phyloP scores from a whole-genome alignment of 2,113 vertebrate genomes.

The Axis porcinus region DNA sequence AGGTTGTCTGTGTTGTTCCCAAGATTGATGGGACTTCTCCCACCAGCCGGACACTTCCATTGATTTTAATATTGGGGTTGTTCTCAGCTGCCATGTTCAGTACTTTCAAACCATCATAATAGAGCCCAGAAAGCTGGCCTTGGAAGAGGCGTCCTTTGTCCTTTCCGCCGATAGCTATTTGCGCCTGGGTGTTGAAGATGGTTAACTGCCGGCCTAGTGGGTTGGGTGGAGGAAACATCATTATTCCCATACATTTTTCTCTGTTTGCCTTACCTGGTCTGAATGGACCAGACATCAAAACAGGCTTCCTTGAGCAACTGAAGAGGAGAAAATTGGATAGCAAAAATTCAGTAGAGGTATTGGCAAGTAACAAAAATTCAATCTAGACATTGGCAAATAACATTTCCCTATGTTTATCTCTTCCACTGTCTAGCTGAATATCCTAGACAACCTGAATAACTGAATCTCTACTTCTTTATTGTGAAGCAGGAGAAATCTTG shows the following conservation, averaged over 20 bases:
- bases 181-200: conserved; percentile 99
- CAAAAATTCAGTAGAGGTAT: conserved; percentile 32
- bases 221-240: conserved; percentile 79
- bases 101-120: conserved; percentile 98
- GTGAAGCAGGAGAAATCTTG: conserved; percentile 24
- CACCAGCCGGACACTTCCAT: conserved; percentile 95
- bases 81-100: conserved; percentile 98
- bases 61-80: conserved; percentile 94
- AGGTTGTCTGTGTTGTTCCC: conserved; percentile 92
- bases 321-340: conserved; percentile 26
- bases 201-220: conserved; percentile 95
- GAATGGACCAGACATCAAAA: conserved; percentile 58
- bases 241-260: conserved; percentile 79
- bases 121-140: conserved; percentile 97
- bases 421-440: conserved; percentile 53
- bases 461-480: neutral
- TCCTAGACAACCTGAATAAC: neutral
- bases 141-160: conserved; percentile 96
- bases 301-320: conserved; percentile 67
- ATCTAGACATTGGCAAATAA: conserved; percentile 30
- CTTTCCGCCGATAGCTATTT: conserved; percentile 96
- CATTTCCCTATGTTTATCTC: conserved; percentile 45
- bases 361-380: conserved; percentile 44
- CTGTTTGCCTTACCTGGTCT: conserved; percentile 40
- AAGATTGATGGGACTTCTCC: conserved; percentile 92